Evolutionary conservation across 2,888 invertebrate genomes (phyloP).

Genomic region (Portevinia maculata): DNA sequence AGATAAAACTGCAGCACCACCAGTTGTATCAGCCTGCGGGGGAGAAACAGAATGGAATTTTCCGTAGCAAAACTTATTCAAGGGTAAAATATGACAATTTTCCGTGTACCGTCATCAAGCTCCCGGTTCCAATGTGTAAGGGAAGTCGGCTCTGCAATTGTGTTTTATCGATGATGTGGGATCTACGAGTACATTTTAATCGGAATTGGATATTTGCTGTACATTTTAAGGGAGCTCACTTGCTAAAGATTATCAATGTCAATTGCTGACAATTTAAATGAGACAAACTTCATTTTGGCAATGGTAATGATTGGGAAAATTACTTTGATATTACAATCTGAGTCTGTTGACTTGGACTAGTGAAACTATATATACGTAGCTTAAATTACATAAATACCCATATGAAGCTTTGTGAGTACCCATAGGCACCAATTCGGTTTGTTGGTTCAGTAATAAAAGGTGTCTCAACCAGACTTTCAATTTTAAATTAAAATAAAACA

Average conservation of each 20-base stretch:
- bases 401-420: too few species aligned
- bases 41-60: slow-evolving; percentile 16
- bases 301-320: slow-evolving; percentile 42
- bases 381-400: too few species aligned
- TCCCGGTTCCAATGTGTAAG: background rate
- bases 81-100: slow-evolving; percentile 68
- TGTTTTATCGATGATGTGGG: slow-evolving; percentile 59
- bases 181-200: slow-evolving; percentile 70
- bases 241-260: slow-evolving; percentile 58
- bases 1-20: slow-evolving; percentile 38
- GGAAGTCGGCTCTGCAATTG: slow-evolving; percentile 33
- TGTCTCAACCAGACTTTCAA: too few species aligned
- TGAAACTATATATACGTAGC: too few species aligned
- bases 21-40: slow-evolving; percentile 25
- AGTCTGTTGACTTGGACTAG: too few species aligned
- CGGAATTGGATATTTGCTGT: slow-evolving; percentile 59
- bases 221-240: background rate
- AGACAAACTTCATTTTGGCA: background rate
- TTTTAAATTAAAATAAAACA: too few species aligned
- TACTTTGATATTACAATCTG: background rate
- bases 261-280: slow-evolving; percentile 45
- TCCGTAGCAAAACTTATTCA: slow-evolving; percentile 49
- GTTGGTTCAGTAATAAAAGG: too few species aligned
- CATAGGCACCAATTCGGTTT: too few species aligned
- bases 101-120: slow-evolving; percentile 31